A percentile compares a stretch with the other conserved stretches of the same genome.
These are phyloP conservation scores for Jaculus jaculus DNA, from an alignment of 2,113 vertebrate species.

Conservation along the genomic window DNA sequence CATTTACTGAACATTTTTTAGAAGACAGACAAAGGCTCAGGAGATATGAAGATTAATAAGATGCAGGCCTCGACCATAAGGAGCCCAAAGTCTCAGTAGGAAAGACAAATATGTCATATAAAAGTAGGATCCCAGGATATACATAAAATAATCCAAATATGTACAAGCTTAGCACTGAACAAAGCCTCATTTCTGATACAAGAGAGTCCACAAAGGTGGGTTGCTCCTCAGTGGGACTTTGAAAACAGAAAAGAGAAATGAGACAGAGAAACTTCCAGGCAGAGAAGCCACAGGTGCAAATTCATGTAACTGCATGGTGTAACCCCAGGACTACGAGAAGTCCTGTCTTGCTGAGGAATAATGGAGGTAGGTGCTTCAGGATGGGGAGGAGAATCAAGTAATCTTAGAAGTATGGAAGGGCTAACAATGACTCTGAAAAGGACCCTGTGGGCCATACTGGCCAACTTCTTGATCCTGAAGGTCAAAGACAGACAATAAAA, in stretches of 20 bases:
- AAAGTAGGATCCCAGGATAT: neutral
- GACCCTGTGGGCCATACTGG: neutral
- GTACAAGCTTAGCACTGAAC: neutral
- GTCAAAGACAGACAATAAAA: neutral
- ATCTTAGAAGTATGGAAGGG: neutral
- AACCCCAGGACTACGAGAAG: neutral
- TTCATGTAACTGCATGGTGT: neutral
- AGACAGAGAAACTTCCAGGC: neutral
- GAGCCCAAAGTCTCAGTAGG: neutral
- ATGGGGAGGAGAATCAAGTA: neutral
- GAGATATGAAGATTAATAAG: neutral
- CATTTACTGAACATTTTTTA: conserved; percentile 24
- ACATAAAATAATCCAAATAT: neutral
- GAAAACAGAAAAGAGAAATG: conserved; percentile 21
- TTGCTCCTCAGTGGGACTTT: neutral
- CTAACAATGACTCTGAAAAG: neutral
- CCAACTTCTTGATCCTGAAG: neutral
- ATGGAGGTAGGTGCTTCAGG: neutral
- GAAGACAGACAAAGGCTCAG: conserved; percentile 7
- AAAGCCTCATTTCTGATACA: neutral
- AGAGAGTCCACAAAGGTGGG: neutral
- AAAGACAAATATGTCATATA: conserved; percentile 33
- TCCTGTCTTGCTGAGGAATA: neutral
- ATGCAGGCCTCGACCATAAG: neutral
- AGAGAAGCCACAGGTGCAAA: neutral